Base-by-base conservation (phyloP, 1,140 invertebrate species). In the Agrypnia vestita region DNA sequence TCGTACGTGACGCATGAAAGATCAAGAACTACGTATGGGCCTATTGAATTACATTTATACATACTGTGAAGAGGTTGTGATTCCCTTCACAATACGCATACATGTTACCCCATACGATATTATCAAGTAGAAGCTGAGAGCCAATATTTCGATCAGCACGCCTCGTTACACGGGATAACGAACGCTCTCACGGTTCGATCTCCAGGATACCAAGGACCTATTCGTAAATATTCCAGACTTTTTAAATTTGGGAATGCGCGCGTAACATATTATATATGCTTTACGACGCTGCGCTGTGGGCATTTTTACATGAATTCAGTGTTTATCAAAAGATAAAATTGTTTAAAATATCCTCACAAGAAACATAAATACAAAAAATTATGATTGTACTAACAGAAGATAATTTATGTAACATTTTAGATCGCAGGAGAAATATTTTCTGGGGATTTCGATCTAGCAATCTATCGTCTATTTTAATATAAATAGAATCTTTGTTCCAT, bases 101-200 rank as follows among this genome's bases (percentile, higher is more conserved):
- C n/a, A n/a, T n/a, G n/a, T n/a, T n/a, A n/a, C 25, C 25, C 25
- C 25, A 17, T 59, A 59, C 55, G 17, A 59, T 59, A 21, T 19
- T 43, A 64, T 64, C 10, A 64, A 64, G 35, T 64, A 64, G 6
- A 35, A 64, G 61, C 19, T 43, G 0, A 13, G 25, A 35, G 25
- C 61, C 61, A 64, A 64, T 64, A 64, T 3, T 9, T 10, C 19
- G 61, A 64, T 64, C 25, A 8, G 25, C 25, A 64, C 61, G 61
- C 61, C 61, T 64, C 61, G 61, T 64, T 64, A 64, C 19, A 43
- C 35, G 61, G 61, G 61, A 64, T 64, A 64, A 64, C 61, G 61
- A 64, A 64, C 11, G 35, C 35, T 64, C 13, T 12, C 35, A 64
- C 61, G 61, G 61, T 64, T 64, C 61, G 61, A 64, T 25, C 35